Conservation (phyloP, 2,113 vertebrate genomes). For the Polypterus senegalus region DNA sequence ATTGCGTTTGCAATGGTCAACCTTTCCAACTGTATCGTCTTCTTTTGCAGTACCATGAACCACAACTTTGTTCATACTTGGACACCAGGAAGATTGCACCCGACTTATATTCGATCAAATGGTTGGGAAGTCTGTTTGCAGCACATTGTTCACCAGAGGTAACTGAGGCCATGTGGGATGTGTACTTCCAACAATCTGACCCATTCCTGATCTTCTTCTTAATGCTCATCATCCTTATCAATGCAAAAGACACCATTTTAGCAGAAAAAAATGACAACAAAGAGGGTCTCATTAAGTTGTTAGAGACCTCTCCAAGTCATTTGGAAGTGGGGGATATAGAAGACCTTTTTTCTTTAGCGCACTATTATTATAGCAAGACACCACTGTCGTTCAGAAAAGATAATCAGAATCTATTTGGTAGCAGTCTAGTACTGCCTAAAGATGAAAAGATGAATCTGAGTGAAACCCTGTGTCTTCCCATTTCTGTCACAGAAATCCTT, state of each 20-base stretch:
- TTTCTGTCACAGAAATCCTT: slow-evolving; percentile 65
- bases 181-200: slow-evolving; percentile 65
- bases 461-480: slow-evolving; percentile 57
- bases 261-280: slow-evolving; percentile 51
- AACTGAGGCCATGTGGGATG: slow-evolving; percentile 64
- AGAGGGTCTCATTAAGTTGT: slow-evolving; percentile 54
- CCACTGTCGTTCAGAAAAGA: slow-evolving; percentile 66
- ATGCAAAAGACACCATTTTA: slow-evolving; percentile 61
- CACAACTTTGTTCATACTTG: slow-evolving; percentile 65
- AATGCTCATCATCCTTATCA: slow-evolving; percentile 71
- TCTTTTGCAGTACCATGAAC: slow-evolving; percentile 66
- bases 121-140: slow-evolving; percentile 65
- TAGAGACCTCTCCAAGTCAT: slow-evolving; percentile 55
- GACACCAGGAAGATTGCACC: slow-evolving; percentile 72
- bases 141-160: slow-evolving; percentile 56
- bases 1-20: slow-evolving; percentile 61
- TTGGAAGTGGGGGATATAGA: slow-evolving; percentile 59
- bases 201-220: slow-evolving; percentile 70
- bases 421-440: slow-evolving; percentile 56
- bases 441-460: slow-evolving; percentile 63
- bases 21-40: slow-evolving; percentile 66
- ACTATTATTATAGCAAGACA: slow-evolving; percentile 67
- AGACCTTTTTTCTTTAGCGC: slow-evolving; percentile 64
- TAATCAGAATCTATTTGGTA: slow-evolving; percentile 62
- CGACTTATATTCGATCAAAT: slow-evolving; percentile 68